A percentile compares a stretch with the other conserved stretches of the same genome.
These are phyloP conservation scores for Parthenolecanium corni DNA, from an alignment of 2,888 invertebrate genomes.

Conservation along the genomic window DNA sequence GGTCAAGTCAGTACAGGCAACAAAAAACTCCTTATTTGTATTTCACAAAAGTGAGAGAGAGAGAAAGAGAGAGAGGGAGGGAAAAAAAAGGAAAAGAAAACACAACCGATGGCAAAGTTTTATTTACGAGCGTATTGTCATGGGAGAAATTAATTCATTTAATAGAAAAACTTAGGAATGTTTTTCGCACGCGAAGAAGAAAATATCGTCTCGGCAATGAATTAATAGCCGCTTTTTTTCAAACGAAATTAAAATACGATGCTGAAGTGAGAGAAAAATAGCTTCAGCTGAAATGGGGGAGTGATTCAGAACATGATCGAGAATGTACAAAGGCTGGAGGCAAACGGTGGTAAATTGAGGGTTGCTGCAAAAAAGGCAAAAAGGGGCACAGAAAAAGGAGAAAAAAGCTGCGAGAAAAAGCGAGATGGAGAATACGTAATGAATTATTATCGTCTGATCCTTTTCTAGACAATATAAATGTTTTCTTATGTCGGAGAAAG, in stretches of 20 bases:
- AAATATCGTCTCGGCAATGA: background rate
- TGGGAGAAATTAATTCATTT: constrained; percentile 17
- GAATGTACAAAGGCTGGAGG: background rate
- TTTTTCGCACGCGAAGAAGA: background rate
- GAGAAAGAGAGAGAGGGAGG: no score
- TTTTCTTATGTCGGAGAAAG: constrained; percentile 30
- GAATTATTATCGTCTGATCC: constrained; percentile 28
- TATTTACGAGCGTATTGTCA: background rate
- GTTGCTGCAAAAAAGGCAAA: background rate
- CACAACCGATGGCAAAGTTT: background rate
- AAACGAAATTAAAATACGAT: constrained; percentile 16
- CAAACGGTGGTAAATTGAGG: no score
- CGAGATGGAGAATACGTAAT: constrained; percentile 14
- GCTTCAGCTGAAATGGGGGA: background rate
- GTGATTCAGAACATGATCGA: background rate
- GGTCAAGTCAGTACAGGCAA: no score
- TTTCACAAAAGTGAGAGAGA: no score
- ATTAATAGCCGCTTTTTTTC: constrained; percentile 22
- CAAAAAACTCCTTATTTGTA: no score
- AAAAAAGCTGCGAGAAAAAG: background rate
- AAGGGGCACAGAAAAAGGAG: background rate
- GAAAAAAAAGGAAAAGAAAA: no score
- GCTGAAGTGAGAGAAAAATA: background rate
- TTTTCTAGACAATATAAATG: constrained; percentile 29
- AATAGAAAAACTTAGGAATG: constrained; percentile 12